phyloP scores from a whole-genome alignment of 1,140 invertebrate genomes.

The Aphidius ervi region DNA sequence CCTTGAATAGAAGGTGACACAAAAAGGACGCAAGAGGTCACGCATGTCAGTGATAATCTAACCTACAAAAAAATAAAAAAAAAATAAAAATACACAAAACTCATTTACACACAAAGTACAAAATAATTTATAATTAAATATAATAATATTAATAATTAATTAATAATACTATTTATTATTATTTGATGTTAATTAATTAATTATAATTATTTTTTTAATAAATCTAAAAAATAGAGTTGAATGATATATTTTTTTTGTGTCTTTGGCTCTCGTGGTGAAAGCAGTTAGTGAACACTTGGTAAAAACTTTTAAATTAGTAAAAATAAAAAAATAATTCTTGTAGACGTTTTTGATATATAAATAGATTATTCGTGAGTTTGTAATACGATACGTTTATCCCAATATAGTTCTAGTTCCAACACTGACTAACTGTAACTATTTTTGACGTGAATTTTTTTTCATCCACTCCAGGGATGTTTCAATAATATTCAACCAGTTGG shows the following conservation, averaged over 20 bases:
- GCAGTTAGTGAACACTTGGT: too few species aligned
- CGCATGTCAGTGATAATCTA: conserved; percentile 16
- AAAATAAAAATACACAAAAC: background rate
- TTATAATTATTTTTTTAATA: too few species aligned
- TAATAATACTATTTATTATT: too few species aligned
- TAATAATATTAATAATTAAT: too few species aligned
- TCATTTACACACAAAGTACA: background rate
- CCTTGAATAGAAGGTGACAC: conserved; percentile 9
- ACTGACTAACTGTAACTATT: conserved; percentile 33
- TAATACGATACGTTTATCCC: conserved; percentile 48
- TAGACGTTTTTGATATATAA: conserved; percentile 6
- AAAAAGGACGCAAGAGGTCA: conserved; percentile 22
- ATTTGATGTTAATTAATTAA: too few species aligned
- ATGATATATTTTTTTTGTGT: too few species aligned
- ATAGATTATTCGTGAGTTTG: conserved; percentile 23
- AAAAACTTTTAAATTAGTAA: too few species aligned
- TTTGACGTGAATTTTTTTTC: conserved; percentile 27
- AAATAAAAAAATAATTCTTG: background rate
- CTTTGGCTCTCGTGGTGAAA: too few species aligned
- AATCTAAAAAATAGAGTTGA: too few species aligned
- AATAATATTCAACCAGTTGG: too few species aligned
- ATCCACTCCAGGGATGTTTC: background rate
- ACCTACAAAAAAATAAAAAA: conserved; percentile 1
- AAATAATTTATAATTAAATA: too few species aligned
- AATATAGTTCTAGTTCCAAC: conserved; percentile 47